phyloP scores from a whole-genome alignment of 2,113 vertebrate species.

The Cygnus buccinator region DNA sequence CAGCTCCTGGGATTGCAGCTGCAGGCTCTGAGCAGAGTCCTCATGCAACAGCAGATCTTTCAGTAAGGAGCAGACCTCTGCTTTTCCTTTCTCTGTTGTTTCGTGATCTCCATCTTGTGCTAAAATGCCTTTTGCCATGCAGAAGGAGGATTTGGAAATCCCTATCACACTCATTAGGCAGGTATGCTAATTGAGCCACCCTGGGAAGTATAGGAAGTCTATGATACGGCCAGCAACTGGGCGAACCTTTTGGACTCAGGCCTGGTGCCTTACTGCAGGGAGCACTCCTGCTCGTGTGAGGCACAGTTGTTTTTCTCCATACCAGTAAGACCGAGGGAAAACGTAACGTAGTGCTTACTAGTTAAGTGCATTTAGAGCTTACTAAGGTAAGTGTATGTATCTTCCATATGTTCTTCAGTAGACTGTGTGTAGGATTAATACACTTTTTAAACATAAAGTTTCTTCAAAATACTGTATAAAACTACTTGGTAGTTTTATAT shows the following conservation, averaged over 20 bases:
- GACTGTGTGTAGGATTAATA: not conserved
- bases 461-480: not conserved
- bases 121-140: not conserved
- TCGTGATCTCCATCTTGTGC: not conserved
- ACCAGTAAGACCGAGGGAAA: not conserved
- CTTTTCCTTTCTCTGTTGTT: not conserved
- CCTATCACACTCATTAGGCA: not conserved
- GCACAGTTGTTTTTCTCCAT: too few species aligned
- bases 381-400: not conserved
- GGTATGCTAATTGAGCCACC: not conserved
- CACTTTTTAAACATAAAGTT: not conserved
- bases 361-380: not conserved
- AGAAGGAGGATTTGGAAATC: not conserved
- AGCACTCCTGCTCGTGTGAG: not conserved
- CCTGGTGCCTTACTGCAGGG: not conserved
- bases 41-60: not conserved
- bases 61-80: not conserved
- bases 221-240: not conserved
- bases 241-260: not conserved
- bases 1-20: not conserved
- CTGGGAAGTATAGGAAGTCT: not conserved
- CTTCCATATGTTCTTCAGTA: not conserved
- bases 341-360: not conserved
- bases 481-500: not conserved
- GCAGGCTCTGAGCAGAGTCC: not conserved